Conservation (phyloP, 2,797 vertebrate species). For the Trachurus trachurus region DNA sequence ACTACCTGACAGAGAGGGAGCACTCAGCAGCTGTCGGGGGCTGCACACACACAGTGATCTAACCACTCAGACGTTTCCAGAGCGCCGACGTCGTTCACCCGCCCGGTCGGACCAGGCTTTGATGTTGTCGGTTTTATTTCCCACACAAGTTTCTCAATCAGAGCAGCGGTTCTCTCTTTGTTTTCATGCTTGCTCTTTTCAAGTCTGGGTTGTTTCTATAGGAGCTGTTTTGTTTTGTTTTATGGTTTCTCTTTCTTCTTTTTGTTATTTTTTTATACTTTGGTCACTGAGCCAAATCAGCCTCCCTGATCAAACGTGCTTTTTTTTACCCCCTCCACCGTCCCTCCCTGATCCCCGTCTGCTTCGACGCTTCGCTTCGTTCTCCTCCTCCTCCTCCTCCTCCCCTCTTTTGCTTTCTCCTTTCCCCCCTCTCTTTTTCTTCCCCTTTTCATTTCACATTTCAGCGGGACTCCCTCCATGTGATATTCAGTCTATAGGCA, state of each 20-base stretch:
- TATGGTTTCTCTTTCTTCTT: conserved; percentile 32
- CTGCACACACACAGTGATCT: conserved; percentile 5
- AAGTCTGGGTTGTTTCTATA: conserved; percentile 24
- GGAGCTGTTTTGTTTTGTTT: conserved; percentile 20
- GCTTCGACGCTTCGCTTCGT: conserved; percentile 61
- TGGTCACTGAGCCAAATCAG: conserved; percentile 63
- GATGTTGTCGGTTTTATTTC: conserved; percentile 16
- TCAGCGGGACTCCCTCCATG: conserved; percentile 93
- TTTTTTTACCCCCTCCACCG: conserved; percentile 32
- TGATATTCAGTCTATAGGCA: conserved; percentile 95
- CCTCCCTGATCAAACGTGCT: conserved; percentile 77
- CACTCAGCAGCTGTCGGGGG: conserved; percentile 23
- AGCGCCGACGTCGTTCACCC: conserved; percentile 6
- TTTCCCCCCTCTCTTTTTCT: conserved; percentile 53
- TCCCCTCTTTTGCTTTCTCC: conserved; percentile 44
- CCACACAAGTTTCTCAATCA: not conserved
- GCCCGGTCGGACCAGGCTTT: not conserved
- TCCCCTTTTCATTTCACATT: conserved; percentile 80
- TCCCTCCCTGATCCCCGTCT: conserved; percentile 32
- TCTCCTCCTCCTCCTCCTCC: conserved; percentile 26
- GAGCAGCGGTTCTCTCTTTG: not conserved
- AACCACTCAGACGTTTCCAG: conserved; percentile 24
- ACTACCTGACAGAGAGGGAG: conserved; percentile 12
- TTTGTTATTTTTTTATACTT: conserved; percentile 29
- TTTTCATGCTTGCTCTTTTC: conserved; percentile 30